Evolutionary conservation across 2,113 vertebrate genomes (phyloP).

Genomic region (Notarius lentiginosus): DNA sequence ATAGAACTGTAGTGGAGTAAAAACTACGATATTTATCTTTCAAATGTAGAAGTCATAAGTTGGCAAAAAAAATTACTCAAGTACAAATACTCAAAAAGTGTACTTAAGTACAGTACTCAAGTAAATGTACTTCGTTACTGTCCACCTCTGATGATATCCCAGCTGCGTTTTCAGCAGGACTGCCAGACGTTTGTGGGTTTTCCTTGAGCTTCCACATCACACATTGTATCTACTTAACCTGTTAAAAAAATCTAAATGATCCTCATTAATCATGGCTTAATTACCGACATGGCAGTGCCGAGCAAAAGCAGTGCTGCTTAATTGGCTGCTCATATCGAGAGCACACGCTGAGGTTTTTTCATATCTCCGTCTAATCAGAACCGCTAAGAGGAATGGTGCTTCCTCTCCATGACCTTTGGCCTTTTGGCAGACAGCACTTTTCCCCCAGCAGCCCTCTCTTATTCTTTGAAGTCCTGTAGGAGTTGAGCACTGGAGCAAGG

Average conservation of each 20-base stretch:
- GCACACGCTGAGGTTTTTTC: slow-evolving; percentile 45
- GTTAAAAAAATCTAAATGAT: slow-evolving; percentile 60
- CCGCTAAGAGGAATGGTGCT: slow-evolving; percentile 33
- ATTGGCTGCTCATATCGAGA: slow-evolving; percentile 28
- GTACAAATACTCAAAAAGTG: too few relatives aligned
- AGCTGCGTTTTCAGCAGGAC: slow-evolving; percentile 12
- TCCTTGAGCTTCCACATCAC: slow-evolving; percentile 13
- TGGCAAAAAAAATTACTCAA: too few relatives aligned
- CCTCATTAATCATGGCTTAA: slow-evolving; percentile 63
- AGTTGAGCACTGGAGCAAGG: slow-evolving; percentile 16
- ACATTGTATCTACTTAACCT: slow-evolving; percentile 48
- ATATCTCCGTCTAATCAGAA: slow-evolving; percentile 48
- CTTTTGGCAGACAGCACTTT: slow-evolving; percentile 39
- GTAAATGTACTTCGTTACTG: too few relatives aligned
- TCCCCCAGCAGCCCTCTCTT: slow-evolving; percentile 19
- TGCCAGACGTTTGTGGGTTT: neutral
- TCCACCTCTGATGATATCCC: neutral
- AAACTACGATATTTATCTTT: too few relatives aligned
- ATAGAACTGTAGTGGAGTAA: too few relatives aligned
- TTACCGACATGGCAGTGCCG: slow-evolving; percentile 44
- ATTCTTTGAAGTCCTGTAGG: slow-evolving; percentile 10
- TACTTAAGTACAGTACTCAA: too few relatives aligned
- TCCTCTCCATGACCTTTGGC: slow-evolving; percentile 44
- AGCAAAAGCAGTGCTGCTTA: slow-evolving; percentile 45
- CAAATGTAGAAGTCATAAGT: too few relatives aligned